Base-by-base conservation (phyloP, 2,113 vertebrate genomes). In the Stegostoma tigrinum region DNA sequence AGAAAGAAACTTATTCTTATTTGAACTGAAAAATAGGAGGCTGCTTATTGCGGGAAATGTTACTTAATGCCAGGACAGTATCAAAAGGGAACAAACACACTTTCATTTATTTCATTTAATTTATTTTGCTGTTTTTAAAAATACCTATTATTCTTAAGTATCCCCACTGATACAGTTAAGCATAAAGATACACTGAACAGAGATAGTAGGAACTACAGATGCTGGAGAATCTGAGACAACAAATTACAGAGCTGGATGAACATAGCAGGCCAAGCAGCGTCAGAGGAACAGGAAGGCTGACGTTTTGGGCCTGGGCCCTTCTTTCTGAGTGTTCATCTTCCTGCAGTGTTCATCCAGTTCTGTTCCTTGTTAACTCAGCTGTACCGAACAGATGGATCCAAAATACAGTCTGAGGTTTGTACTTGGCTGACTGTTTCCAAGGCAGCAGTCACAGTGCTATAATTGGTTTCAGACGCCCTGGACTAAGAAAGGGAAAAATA, bases 81-180 rank as follows among this genome's bases (percentile, higher is more conserved):
- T 68, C 23, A 66, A 68, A 94, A 38, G 91, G 38, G n/a, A 94
- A 70, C 38, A 27, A 68, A 68, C 61, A 38, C 2, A 27, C 21
- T 68, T 55, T 87, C 27, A 27, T n/a, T 45, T 67, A 94, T 68
- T 94, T 21, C 55, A 94, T 42, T 94, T 94, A 94, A 68, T 68
- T 94, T 94, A n/a, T 94, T 67, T 94, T 67, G 45, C 8, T 75
- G 52, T 95, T 95, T 95, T 95, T 95, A 45, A 12, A n/a, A 66
- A 21, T 93, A 5, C 6, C 17, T 93, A 38, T 83, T 83, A 83
- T 66, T 93, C 34, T 66, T 93, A 91, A 91, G 15, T 3, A 14
- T 34, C 89, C 21, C 61, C 61, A 93, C 1, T 93, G 24, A 24
- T 52, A 27, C 27, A 21, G 87, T n/a, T 61, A 5, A 90, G 10